A percentile compares a stretch with the other conserved stretches of the same genome.
These are phyloP conservation scores for Digitonthophagus gazella DNA, from an alignment of 2,888 invertebrate genomes.

Conservation along the genomic window DNA sequence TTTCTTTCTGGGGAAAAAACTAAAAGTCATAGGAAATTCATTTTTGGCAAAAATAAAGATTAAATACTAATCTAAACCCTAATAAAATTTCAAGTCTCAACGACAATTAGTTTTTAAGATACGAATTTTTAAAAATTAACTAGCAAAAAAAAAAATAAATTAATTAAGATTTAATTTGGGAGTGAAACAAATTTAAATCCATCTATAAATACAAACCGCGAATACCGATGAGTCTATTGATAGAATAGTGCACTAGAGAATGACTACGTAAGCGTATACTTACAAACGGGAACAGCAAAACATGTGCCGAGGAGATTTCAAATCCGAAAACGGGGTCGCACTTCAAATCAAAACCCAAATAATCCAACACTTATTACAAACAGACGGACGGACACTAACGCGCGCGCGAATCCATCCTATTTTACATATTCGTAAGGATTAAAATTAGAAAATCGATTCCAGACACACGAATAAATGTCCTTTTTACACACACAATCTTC, in stretches of 20 bases:
- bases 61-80: no score
- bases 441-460: no score
- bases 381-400: neutral
- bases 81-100: no score
- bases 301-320: conserved; percentile 22
- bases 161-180: no score
- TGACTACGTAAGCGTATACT: conserved; percentile 19
- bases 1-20: no score
- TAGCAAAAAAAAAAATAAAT: no score
- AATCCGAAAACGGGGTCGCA: neutral
- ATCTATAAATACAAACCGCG: neutral
- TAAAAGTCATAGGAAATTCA: no score
- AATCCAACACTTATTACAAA: neutral
- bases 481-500: no score
- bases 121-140: no score
- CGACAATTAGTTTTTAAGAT: no score
- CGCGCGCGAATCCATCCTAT: neutral
- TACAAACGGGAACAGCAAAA: conserved; percentile 32
- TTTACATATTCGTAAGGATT: conserved; percentile 4
- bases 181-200: neutral
- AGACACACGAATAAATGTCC: no score
- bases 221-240: conserved; percentile 4
- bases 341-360: conserved; percentile 3
- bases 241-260: neutral
- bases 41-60: no score